phyloP scores from a whole-genome alignment of 35 echinoderm and acorn worm species.

The Lytechinus pictus region DNA sequence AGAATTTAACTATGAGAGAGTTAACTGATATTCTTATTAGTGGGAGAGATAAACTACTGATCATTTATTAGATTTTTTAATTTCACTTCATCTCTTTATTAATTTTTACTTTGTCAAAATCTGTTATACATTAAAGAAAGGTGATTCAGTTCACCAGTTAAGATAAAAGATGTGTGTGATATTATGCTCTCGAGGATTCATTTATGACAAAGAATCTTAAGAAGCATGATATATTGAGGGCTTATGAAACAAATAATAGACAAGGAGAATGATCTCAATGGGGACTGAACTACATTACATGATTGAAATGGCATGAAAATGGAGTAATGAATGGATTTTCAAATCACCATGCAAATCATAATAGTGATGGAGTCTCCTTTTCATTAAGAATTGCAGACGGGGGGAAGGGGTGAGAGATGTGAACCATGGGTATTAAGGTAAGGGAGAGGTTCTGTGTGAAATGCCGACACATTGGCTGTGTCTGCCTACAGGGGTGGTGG shows the following conservation, averaged over 20 bases:
- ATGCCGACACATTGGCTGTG: background rate
- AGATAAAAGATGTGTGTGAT: background rate
- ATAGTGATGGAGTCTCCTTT: background rate
- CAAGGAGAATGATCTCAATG: background rate
- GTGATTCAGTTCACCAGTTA: background rate
- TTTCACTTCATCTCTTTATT: no score
- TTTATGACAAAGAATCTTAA: background rate
- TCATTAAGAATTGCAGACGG: background rate
- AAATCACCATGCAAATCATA: conserved; percentile 11
- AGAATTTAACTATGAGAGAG: no score
- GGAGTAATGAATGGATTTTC: background rate
- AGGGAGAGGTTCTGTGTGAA: background rate
- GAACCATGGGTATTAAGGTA: background rate
- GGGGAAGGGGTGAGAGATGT: background rate
- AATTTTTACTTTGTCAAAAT: no score
- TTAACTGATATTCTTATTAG: no score
- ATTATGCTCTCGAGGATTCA: background rate
- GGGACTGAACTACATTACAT: background rate
- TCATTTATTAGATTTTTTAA: no score
- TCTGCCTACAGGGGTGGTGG: background rate
- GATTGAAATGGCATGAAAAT: background rate
- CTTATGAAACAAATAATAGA: background rate
- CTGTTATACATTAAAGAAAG: no score
- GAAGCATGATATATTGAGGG: background rate
- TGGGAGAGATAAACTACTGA: no score